phyloP scores from a whole-genome alignment of 2,888 invertebrate genomes.

The Celastrina argiolus region DNA sequence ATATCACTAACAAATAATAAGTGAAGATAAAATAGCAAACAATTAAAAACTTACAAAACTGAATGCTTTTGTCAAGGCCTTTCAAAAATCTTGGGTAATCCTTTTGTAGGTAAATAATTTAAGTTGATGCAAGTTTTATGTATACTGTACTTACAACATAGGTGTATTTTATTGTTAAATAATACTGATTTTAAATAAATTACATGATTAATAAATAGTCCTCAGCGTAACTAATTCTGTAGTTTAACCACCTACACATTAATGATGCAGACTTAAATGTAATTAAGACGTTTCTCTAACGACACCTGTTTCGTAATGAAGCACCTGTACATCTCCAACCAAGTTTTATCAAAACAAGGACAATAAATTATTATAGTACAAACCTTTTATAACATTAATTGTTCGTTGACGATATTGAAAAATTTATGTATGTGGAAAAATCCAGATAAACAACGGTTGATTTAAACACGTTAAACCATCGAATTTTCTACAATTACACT shows the following conservation, averaged over 20 bases:
- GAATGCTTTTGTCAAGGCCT: conserved; percentile 9
- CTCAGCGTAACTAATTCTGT: conserved; percentile 30
- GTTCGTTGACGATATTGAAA: conserved; percentile 53
- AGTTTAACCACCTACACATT: conserved; percentile 44
- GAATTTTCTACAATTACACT: conserved; percentile 34
- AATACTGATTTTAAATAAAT: background rate
- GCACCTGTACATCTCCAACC: conserved; percentile 3
- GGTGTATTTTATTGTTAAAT: background rate
- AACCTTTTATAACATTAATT: conserved; percentile 68
- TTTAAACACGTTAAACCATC: conserved; percentile 39
- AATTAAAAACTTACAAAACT: background rate
- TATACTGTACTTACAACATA: background rate
- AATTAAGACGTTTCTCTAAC: conserved; percentile 35
- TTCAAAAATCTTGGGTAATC: background rate
- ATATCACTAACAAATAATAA: background rate
- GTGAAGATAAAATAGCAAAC: background rate
- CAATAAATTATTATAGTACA: conserved; percentile 40
- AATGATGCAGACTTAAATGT: conserved; percentile 44
- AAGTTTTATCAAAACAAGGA: conserved; percentile 19
- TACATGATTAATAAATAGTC: conserved; percentile 28
- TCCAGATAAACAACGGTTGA: conserved; percentile 50
- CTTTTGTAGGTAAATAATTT: background rate
- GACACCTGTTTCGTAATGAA: conserved; percentile 42
- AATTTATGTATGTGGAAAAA: conserved; percentile 36
- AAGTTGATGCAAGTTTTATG: background rate